Evolutionary conservation across 1,140 invertebrate species (phyloP).

Genomic region (Melanaphis sacchari): DNA sequence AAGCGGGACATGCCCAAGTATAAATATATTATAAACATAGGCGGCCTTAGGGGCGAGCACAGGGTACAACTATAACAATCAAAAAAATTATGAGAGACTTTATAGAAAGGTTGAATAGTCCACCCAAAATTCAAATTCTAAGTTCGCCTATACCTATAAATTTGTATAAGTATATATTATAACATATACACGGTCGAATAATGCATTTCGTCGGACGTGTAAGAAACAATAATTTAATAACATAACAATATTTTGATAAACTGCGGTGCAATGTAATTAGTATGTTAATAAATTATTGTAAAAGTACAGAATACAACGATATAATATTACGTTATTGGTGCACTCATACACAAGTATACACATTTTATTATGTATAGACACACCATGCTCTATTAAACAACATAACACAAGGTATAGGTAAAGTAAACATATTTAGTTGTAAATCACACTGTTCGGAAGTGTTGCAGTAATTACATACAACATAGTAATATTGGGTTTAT

Average conservation of each 20-base stretch:
- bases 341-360: not conserved
- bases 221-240: not conserved
- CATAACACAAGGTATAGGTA: not conserved
- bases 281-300: not conserved
- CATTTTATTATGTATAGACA: not conserved
- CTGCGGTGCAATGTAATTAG: not conserved
- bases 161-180: not conserved
- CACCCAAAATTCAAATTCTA: not conserved
- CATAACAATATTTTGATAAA: not conserved
- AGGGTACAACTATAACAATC: not conserved
- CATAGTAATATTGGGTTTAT: not conserved
- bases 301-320: not conserved
- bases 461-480: not conserved
- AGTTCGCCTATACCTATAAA: not conserved
- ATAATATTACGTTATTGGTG: conserved; percentile 6
- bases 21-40: not conserved
- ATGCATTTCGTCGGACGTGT: not conserved
- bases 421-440: not conserved
- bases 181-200: not conserved
- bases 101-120: not conserved
- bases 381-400: not conserved
- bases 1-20: not conserved
- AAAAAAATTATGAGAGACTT: not conserved
- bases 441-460: not conserved
- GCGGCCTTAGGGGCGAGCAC: not conserved